phyloP scores from a whole-genome alignment of 2,797 vertebrate genomes.

The Parauchenoglanis ngamensis region DNA sequence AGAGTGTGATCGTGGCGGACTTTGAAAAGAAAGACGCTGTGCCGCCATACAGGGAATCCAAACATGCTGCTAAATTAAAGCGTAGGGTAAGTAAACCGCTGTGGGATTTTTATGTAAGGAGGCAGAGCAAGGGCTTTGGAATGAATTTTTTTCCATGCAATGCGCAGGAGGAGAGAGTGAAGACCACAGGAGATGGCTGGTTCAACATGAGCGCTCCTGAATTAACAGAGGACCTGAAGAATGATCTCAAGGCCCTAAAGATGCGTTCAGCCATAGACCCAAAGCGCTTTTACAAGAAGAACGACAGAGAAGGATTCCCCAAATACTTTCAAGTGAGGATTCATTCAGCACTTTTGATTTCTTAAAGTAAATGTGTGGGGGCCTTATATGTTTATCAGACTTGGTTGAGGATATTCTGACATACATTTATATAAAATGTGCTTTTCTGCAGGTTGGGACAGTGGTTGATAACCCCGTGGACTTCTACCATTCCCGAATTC shows the following conservation, averaged over 20 bases:
- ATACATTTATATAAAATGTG: conserved; percentile 1
- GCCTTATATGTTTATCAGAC: background rate
- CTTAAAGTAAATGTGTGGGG: background rate
- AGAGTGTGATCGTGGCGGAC: conserved; percentile 87
- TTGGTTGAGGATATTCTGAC: background rate
- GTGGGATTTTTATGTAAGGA: background rate
- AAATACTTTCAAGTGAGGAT: conserved; percentile 91
- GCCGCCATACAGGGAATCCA: conserved; percentile 84
- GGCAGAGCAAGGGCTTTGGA: background rate
- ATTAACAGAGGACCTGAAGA: conserved; percentile 86
- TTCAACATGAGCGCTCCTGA: conserved; percentile 98
- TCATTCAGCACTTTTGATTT: background rate
- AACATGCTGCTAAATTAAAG: conserved; percentile 82
- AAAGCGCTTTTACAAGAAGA: conserved; percentile 98
- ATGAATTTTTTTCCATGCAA: background rate
- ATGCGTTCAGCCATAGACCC: conserved; percentile 91
- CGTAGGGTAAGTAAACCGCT: conserved; percentile 75
- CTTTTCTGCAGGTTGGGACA: conserved; percentile 81
- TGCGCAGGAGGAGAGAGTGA: conserved; percentile 81
- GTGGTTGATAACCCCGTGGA: conserved; percentile 90
- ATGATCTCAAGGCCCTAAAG: conserved; percentile 87
- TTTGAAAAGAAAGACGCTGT: conserved; percentile 89
- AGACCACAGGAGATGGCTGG: conserved; percentile 89
- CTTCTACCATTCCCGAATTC: conserved; percentile 92
- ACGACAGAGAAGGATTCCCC: conserved; percentile 91